phyloP scores from a whole-genome alignment of 2,797 vertebrate species.

The Carapus acus region DNA sequence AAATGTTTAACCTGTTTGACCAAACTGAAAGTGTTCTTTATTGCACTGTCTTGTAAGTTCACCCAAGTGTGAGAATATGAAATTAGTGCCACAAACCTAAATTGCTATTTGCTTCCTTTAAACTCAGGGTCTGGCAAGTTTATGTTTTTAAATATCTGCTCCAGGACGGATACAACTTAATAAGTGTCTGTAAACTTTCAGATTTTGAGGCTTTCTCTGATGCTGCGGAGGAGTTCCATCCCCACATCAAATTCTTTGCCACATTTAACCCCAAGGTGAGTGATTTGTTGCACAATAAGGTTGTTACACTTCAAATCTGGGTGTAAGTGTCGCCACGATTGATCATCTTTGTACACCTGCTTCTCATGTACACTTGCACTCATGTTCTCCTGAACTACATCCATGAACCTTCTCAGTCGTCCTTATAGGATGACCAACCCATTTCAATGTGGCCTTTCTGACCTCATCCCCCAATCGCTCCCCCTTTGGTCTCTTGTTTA shows the following conservation, averaged over 20 bases:
- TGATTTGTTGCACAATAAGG: not conserved
- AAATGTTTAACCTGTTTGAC: constrained; percentile 37
- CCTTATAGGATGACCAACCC: too few relatives aligned
- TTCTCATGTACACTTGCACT: too few relatives aligned
- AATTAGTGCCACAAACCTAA: constrained; percentile 3
- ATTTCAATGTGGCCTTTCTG: too few relatives aligned
- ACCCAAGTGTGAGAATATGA: not conserved
- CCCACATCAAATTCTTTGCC: constrained; percentile 85
- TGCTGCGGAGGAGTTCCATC: constrained; percentile 87
- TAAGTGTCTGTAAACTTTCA: constrained; percentile 58
- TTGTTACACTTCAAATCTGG: too few relatives aligned
- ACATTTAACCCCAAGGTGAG: constrained; percentile 85
- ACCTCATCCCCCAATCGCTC: too few relatives aligned
- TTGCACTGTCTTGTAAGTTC: not conserved
- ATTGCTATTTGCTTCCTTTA: constrained; percentile 8
- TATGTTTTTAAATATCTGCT: constrained; percentile 25
- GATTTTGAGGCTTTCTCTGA: constrained; percentile 81
- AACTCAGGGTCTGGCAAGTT: not conserved
- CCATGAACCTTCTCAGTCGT: too few relatives aligned
- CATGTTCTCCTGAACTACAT: too few relatives aligned
- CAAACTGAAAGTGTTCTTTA: constrained; percentile 11
- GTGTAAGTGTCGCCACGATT: too few relatives aligned
- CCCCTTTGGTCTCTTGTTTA: too few relatives aligned
- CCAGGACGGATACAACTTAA: constrained; percentile 30
- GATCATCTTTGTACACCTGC: too few relatives aligned